These are phyloP conservation scores for Ridgeia piscesae DNA, from an alignment of 1,140 invertebrate species.

Conservation along the genomic window DNA sequence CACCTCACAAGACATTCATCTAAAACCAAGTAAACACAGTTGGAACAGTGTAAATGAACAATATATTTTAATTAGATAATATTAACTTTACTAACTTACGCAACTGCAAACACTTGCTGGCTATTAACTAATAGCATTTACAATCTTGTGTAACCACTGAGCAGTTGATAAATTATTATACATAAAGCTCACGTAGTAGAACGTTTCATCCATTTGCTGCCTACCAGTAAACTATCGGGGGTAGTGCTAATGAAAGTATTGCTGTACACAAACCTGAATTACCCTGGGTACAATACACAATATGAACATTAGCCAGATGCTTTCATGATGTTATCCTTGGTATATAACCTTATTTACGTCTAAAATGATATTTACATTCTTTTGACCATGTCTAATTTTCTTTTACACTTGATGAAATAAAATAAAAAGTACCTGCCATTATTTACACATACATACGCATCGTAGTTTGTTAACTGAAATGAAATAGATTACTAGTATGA, in stretches of 20 bases:
- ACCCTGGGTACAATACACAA: neutral
- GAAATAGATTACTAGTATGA: neutral
- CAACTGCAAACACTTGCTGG: neutral
- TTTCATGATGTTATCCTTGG: neutral
- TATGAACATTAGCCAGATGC: neutral
- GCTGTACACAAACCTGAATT: neutral
- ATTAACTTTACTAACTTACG: no score
- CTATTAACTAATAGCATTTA: neutral
- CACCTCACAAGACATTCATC: neutral
- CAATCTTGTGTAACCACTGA: neutral
- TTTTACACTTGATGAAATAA: neutral
- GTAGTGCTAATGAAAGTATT: neutral
- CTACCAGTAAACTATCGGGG: neutral
- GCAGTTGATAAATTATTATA: neutral
- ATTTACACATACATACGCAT: neutral
- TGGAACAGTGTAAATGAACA: neutral
- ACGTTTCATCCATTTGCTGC: neutral
- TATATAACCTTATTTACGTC: no score
- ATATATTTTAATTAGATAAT: neutral
- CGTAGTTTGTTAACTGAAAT: neutral
- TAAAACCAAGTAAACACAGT: neutral
- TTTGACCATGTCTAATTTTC: neutral
- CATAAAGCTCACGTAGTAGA: neutral
- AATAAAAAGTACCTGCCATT: neutral
- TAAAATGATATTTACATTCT: neutral